Percentiles rank a stretch among this genome's conserved stretches.
These are phyloP conservation scores for Piaya cayana DNA, from an alignment of 2,113 vertebrate species.

Conservation along the genomic window DNA sequence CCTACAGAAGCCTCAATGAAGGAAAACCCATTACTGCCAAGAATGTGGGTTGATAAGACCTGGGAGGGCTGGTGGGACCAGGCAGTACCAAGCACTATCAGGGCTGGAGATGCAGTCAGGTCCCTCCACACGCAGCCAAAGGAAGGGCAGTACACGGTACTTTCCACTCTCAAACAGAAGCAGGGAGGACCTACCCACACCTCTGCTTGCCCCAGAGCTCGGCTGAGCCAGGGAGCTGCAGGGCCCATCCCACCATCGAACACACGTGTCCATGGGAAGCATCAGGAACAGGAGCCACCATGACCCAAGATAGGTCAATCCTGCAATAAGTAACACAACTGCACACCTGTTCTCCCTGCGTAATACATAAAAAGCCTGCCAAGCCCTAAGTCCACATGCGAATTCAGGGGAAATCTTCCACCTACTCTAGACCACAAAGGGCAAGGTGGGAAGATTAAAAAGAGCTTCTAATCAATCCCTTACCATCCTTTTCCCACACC, in stretches of 20 bases:
- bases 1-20: background rate
- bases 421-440: background rate
- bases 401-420: background rate
- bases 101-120: background rate
- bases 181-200: background rate
- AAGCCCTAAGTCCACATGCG: background rate
- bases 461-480: background rate
- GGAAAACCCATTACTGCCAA: background rate
- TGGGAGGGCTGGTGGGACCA: background rate
- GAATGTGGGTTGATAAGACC: conserved; percentile 10
- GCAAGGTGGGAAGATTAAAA: background rate
- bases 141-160: background rate
- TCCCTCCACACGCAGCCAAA: background rate
- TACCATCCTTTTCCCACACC: background rate
- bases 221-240: background rate
- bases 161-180: background rate
- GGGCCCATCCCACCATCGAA: background rate
- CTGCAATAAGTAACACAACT: background rate
- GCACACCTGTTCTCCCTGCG: rapidly evolving
- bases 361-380: background rate
- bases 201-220: background rate
- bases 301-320: background rate
- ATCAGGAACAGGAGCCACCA: background rate
- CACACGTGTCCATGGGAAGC: rapidly evolving
- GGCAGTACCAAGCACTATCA: background rate